Evolutionary conservation across 2,888 invertebrate species (phyloP).

Genomic region (Oconnorella tubifera): DNA sequence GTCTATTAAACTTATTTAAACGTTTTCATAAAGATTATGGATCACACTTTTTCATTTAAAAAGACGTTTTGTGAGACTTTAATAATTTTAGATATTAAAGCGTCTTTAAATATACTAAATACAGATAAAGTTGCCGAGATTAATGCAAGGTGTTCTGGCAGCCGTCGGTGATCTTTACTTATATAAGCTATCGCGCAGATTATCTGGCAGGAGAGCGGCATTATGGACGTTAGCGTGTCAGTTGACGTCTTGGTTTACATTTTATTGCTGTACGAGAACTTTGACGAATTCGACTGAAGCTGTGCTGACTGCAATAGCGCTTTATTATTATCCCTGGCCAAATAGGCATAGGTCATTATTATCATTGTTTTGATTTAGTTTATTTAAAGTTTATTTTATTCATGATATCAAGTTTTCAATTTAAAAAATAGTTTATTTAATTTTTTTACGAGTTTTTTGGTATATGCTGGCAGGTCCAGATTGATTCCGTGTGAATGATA

Average conservation of each 20-base stretch:
- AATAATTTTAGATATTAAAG: not conserved
- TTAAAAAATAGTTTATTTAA: too few species aligned
- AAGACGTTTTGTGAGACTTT: not conserved
- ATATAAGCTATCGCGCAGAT: constrained; percentile 51
- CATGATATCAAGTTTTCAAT: too few species aligned
- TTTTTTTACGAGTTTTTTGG: too few species aligned
- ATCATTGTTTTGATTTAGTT: too few species aligned
- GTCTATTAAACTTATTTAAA: not conserved
- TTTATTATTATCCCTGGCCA: constrained; percentile 65
- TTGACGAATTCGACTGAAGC: constrained; percentile 83
- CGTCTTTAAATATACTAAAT: constrained; percentile 39
- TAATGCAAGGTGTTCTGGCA: constrained; percentile 75
- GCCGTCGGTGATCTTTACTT: constrained; percentile 75
- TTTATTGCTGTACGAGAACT: constrained; percentile 83
- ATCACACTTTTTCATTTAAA: not conserved
- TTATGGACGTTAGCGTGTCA: constrained; percentile 71
- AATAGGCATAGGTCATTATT: too few species aligned
- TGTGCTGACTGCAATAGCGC: constrained; percentile 72
- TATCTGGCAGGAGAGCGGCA: constrained; percentile 22
- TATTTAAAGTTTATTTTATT: too few species aligned
- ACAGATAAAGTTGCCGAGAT: constrained; percentile 70
- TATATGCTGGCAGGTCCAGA: too few species aligned
- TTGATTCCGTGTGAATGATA: too few species aligned
- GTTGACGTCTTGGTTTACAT: constrained; percentile 82
- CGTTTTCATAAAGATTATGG: not conserved